Conservation (phyloP, 1,140 invertebrate species). For the Drosophila hydei region DNA sequence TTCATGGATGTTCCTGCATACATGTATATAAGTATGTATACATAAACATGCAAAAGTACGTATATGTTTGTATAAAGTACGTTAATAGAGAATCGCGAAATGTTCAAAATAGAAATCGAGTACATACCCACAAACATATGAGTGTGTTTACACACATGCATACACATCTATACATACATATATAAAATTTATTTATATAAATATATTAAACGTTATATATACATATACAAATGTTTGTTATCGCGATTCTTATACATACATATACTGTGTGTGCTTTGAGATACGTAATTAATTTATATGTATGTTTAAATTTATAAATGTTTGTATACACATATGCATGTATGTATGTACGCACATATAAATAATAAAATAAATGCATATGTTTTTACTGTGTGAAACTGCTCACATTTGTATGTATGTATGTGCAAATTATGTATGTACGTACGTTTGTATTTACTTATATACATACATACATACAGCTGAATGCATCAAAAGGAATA, state of each 20-base stretch:
- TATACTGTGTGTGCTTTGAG: neutral
- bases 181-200: too few relatives aligned
- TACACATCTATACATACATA: neutral
- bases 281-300: slow-evolving; percentile 4
- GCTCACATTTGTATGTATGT: neutral
- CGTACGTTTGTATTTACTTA: slow-evolving; percentile 11
- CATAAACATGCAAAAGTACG: slow-evolving; percentile 2
- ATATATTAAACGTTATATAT: too few relatives aligned
- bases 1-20: too few relatives aligned
- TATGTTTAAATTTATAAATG: neutral
- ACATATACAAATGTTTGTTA: slow-evolving; percentile 20
- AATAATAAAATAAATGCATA: neutral
- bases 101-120: slow-evolving; percentile 48
- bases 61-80: slow-evolving; percentile 25
- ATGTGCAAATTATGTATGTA: slow-evolving; percentile 15
- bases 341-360: neutral
- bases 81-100: slow-evolving; percentile 22
- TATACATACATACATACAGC: neutral
- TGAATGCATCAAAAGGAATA: slow-evolving; percentile 35
- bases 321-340: neutral
- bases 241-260: slow-evolving; percentile 9
- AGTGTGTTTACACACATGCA: neutral
- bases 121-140: slow-evolving; percentile 1
- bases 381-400: too few relatives aligned
- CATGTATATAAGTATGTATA: neutral